phyloP scores from a whole-genome alignment of 1,140 invertebrate species.

The Saccostrea echinata region DNA sequence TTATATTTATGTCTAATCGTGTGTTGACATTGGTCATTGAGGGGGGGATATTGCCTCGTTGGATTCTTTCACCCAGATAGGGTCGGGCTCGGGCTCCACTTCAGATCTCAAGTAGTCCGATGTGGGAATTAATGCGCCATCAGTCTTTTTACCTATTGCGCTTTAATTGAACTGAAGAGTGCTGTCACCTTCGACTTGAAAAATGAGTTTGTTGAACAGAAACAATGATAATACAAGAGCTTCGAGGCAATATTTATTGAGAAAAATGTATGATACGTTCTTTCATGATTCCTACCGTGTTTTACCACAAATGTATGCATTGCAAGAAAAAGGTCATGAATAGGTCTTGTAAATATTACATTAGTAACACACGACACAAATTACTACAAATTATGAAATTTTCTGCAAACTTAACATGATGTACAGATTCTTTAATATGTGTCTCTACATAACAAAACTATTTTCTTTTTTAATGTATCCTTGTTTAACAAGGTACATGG shows the following conservation, averaged over 20 bases:
- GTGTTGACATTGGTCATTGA: conserved; percentile 50
- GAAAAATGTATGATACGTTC: conserved; percentile 3
- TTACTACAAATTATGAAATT: conserved; percentile 2
- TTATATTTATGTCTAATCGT: conserved; percentile 44
- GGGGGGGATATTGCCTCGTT: conserved; percentile 36
- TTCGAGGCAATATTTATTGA: conserved; percentile 28
- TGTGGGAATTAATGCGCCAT: conserved; percentile 12
- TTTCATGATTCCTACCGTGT: not conserved
- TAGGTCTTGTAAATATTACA: conserved; percentile 13
- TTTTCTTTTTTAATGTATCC: not conserved
- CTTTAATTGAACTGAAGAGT: conserved; percentile 34
- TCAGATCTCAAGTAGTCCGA: conserved; percentile 22
- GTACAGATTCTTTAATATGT: conserved; percentile 1
- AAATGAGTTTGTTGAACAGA: conserved; percentile 34
- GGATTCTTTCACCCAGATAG: conserved; percentile 19
- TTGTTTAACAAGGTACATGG: conserved; percentile 19
- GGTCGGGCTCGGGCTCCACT: conserved; percentile 33
- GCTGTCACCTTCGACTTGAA: conserved; percentile 26
- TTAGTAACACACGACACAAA: conserved; percentile 17
- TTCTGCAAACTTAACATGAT: conserved; percentile 3
- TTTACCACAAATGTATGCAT: not conserved
- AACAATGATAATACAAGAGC: conserved; percentile 26
- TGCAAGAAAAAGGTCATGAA: not conserved
- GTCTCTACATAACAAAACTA: not conserved
- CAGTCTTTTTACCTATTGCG: conserved; percentile 38